Evolutionary conservation across 2,888 invertebrate species (phyloP), one percentile per base, ranked within the genome.

Genomic region (Pilophorus perplexus): DNA sequence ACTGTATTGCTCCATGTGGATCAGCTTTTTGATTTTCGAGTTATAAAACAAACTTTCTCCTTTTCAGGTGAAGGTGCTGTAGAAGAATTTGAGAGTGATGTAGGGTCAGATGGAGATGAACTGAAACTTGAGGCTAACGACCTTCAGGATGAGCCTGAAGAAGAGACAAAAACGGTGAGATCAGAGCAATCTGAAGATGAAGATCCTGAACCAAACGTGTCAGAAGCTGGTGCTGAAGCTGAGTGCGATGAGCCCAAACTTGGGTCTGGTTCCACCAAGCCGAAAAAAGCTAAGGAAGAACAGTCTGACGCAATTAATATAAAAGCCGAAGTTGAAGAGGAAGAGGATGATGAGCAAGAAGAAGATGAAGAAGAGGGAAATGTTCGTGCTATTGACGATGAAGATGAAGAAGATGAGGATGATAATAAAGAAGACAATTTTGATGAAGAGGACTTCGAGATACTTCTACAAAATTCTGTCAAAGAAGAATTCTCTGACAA

Each of bases 81-180:
- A n/a, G 46, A 62, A 28, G 62, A 46, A 4, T 62, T 46, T 16
- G 44, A 48, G 14, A 62, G 62, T 62, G 62, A 62, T 46, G 46
- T 20, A 14, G 28, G 3, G 3, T 28, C 52, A 2, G 12, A 8
- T 10, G 28, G 16, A 18, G 52, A 28, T 28, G 52, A 52, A 14
- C 18, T 28, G 5, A 16, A 10, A 52, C 5, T 28, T 1, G 52
- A 14, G 18, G 52, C 10, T 25, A 52, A 14, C 28, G 2, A 14
- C 52, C 1, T 5, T 25, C 2, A 59, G 18, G 33, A 52, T 10
- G 52, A 52, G 27, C 12, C n/a, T 27, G 23, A 25, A 16, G 52
- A 52, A n/a, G n/a, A n/a, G n/a, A n/a, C n/a, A n/a, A n/a, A n/a
- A n/a, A n/a, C n/a, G n/a, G n/a, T n/a, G n/a, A n/a, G n/a, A 4